A percentile compares a stretch with the other conserved stretches of the same genome.
phyloP scores from a whole-genome alignment of 2,888 invertebrate species.

The Gnatocerus cornutus region DNA sequence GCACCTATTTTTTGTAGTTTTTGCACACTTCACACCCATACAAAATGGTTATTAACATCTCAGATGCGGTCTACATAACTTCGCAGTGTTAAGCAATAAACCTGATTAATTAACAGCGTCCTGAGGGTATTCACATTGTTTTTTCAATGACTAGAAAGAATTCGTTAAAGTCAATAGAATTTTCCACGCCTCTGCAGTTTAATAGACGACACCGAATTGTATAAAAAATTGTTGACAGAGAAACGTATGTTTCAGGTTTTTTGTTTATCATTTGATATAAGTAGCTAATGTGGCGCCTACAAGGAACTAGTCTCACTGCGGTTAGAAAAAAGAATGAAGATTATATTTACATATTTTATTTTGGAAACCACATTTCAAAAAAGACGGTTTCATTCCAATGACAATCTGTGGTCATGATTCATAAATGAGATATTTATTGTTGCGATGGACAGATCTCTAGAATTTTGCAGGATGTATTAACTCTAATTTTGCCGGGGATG shows the following conservation, averaged over 20 bases:
- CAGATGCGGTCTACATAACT: constrained; percentile 2
- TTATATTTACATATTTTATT: background rate
- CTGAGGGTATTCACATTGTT: constrained; percentile 7
- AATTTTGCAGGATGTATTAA: no score
- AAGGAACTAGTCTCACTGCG: background rate
- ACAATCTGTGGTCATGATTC: background rate
- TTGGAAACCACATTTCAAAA: background rate
- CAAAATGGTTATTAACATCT: background rate
- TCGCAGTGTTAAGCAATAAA: background rate
- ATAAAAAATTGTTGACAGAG: constrained; percentile 26
- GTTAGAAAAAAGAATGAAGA: background rate
- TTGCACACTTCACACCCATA: constrained; percentile 5
- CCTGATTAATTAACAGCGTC: background rate
- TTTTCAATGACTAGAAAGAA: background rate
- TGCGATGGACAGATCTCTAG: no score
- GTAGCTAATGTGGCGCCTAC: constrained; percentile 10
- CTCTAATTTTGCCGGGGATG: no score
- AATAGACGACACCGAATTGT: constrained; percentile 5
- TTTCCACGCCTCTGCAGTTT: constrained; percentile 2
- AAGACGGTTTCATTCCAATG: background rate
- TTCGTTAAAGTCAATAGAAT: constrained; percentile 8
- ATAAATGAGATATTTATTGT: no score
- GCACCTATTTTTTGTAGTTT: background rate
- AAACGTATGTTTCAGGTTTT: constrained; percentile 12
- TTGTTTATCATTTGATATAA: background rate